phyloP scores from a whole-genome alignment of 2,888 invertebrate genomes.

The Esperia sulphurella region DNA sequence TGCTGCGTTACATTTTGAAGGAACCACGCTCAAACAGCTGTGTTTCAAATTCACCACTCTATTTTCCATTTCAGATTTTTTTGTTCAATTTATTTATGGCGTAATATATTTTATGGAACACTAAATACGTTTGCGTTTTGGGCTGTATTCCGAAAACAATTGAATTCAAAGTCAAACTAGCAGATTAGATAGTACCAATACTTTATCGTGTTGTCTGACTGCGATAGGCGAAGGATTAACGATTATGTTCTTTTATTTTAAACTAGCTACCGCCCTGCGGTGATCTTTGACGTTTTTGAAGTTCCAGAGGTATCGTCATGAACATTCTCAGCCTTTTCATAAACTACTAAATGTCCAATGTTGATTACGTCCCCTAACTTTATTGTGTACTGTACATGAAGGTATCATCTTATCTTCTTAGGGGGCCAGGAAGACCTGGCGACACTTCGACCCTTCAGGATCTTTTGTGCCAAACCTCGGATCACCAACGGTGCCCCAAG shows the following conservation, averaged over 20 bases:
- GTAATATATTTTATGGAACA: conserved; percentile 18
- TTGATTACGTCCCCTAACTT: too few species aligned
- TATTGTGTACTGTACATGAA: too few species aligned
- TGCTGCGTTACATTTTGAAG: conserved; percentile 37
- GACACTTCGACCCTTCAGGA: too few species aligned
- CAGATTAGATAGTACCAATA: conserved; percentile 53
- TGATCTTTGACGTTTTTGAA: not conserved
- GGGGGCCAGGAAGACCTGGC: too few species aligned
- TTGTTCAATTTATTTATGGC: conserved; percentile 19
- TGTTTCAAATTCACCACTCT: conserved; percentile 41
- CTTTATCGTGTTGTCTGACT: conserved; percentile 40
- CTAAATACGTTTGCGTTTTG: conserved; percentile 32
- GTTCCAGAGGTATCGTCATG: not conserved
- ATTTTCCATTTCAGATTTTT: conserved; percentile 41
- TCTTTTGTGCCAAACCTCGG: too few species aligned
- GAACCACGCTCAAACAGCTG: conserved; percentile 29
- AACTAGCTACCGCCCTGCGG: too few species aligned
- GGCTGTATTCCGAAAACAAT: conserved; percentile 41
- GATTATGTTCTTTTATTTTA: not conserved
- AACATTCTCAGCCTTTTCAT: not conserved
- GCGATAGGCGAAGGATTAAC: not conserved
- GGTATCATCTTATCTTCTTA: too few species aligned
- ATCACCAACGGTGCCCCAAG: too few species aligned
- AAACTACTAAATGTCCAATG: not conserved
- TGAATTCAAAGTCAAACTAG: conserved; percentile 34